These are phyloP conservation scores for Ruditapes philippinarum DNA, from an alignment of 1,140 invertebrate species.

Conservation along the genomic window DNA sequence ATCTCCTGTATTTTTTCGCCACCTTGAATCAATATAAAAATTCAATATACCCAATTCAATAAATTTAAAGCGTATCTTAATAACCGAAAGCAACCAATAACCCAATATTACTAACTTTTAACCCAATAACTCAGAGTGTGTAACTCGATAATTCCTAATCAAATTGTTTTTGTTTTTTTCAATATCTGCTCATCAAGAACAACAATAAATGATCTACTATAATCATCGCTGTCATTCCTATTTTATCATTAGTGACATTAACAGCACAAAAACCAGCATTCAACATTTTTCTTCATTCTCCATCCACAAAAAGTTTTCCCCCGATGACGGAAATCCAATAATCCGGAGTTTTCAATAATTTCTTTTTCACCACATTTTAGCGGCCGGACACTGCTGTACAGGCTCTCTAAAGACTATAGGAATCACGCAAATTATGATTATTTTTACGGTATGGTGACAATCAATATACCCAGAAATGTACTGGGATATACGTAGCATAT, in stretches of 20 bases:
- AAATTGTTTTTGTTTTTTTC: neutral
- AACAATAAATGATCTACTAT: neutral
- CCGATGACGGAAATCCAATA: constrained; percentile 6
- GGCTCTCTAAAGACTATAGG: neutral
- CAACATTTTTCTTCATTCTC: constrained; percentile 3
- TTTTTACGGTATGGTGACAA: neutral
- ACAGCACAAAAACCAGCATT: neutral
- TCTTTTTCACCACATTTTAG: neutral
- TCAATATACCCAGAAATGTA: neutral
- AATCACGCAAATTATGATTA: constrained; percentile 12
- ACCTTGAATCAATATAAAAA: too few species aligned
- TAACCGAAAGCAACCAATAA: too few species aligned
- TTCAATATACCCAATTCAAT: too few species aligned
- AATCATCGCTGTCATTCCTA: neutral
- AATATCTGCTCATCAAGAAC: neutral
- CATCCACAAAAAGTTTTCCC: neutral
- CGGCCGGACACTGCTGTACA: neutral
- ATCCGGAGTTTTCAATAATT: constrained; percentile 14
- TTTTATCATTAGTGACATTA: constrained; percentile 25
- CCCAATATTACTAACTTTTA: too few species aligned
- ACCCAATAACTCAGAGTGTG: neutral
- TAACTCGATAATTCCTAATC: neutral
- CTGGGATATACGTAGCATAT: neutral
- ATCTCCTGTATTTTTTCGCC: too few species aligned
- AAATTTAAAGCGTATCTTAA: too few species aligned